Base-by-base conservation (phyloP, 1,140 invertebrate genomes). In the Bactericera cockerelli region DNA sequence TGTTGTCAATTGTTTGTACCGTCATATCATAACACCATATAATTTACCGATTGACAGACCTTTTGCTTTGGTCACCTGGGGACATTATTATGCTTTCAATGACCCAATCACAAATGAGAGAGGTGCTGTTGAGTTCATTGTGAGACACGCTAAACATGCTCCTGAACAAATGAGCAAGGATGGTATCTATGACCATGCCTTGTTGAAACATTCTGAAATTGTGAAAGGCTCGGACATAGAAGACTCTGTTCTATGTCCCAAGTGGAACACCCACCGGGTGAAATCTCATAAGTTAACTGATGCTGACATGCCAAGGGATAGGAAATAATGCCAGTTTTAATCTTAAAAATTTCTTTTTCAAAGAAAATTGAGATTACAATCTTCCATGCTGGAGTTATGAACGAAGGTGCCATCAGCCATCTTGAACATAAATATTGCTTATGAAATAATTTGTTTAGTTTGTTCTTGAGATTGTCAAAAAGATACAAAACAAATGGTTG, bases 1-100 rank as follows among this genome's bases (percentile, higher is more conserved):
- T 1, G 79, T 93, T 0, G 77, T 67, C 24, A 71, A 71, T 1
- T 94, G 90, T 70, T 67, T 92, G 0, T 80, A 84, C 62, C 77
- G 86, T 57, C 85, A 93, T 69, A 71, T 93, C 0, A 89, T 93
- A 56, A 85, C 86, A 2, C 83, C 89, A 0, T 84, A 82, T 59
- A 80, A 75, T 63, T 67, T 92, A 2, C 70, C 75, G 31, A 65
- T 70, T 31, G 74, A 82, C 24, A 74, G 81, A 78, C 87, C 88
- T 0, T 69, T 91, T 2, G 87, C 81, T 1, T 65, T 92, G 62
- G 69, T 89, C 1, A 75, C 84, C 1, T 91, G 88, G 88, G 86
- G 87, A 21, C 80, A 79, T 66, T 75, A 76, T 56, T 67, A 89
- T 14, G 75, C 78, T 59, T 87, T 91, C 83, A 81, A 82, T 2